A percentile compares a stretch with the other conserved stretches of the same genome.
phyloP scores from a whole-genome alignment of 2,113 vertebrate species.

The Phalacrocorax aristotelis region DNA sequence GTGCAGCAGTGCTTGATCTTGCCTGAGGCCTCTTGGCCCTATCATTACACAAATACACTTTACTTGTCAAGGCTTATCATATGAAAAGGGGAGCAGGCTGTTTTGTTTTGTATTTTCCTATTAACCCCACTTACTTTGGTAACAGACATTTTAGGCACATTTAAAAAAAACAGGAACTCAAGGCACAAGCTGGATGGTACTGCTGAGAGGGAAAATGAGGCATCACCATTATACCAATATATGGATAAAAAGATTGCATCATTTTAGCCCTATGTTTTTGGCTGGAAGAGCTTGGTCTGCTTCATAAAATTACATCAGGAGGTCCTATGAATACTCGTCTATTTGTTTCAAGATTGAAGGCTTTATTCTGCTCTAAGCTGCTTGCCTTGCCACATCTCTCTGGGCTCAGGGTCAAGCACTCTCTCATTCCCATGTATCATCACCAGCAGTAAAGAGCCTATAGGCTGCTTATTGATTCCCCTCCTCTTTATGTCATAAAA shows the following conservation, averaged over 20 bases:
- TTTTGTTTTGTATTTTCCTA: not conserved
- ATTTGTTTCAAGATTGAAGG: slow-evolving; percentile 1
- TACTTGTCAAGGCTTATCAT: not conserved
- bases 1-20: not conserved
- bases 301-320: slow-evolving; percentile 18
- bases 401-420: not conserved
- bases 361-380: slow-evolving; percentile 6
- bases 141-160: not conserved
- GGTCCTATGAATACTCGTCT: not conserved
- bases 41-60: not conserved
- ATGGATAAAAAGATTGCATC: not conserved
- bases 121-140: not conserved
- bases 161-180: not conserved
- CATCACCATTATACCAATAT: not conserved
- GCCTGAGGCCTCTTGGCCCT: not conserved
- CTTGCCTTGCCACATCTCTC: not conserved
- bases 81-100: not conserved
- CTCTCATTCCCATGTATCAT: not conserved
- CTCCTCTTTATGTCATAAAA: not conserved
- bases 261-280: not conserved
- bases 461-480: not conserved
- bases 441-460: not conserved
- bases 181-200: not conserved
- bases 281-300: not conserved
- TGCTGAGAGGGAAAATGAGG: not conserved